These are phyloP conservation scores for Papilio elwesi DNA, from an alignment of 2,888 invertebrate genomes.

Conservation along the genomic window DNA sequence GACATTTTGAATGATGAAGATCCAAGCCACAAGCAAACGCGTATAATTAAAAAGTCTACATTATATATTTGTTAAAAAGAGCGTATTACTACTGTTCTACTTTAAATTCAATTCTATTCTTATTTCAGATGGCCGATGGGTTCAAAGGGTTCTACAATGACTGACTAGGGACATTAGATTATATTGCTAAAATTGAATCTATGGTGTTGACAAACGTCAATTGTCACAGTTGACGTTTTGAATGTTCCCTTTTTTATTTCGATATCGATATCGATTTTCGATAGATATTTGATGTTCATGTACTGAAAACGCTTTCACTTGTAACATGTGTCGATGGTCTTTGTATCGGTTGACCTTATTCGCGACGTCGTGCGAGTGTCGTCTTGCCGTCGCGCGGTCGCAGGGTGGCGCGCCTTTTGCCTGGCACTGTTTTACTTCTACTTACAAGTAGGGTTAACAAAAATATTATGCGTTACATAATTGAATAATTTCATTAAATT, in stretches of 20 bases:
- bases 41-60: no score
- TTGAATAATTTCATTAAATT: no score
- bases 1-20: background rate
- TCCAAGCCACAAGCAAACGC: no score
- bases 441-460: slow-evolving; percentile 62
- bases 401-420: slow-evolving; percentile 68
- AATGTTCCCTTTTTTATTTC: no score
- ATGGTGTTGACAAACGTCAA: no score
- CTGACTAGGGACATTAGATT: no score
- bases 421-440: slow-evolving; percentile 74
- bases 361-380: slow-evolving; percentile 83
- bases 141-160: no score
- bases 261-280: no score
- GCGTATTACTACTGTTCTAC: no score
- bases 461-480: slow-evolving; percentile 24
- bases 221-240: no score
- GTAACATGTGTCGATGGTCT: slow-evolving; percentile 43
- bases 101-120: slow-evolving; percentile 6
- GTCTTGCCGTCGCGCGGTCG: slow-evolving; percentile 59
- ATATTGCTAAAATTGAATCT: no score
- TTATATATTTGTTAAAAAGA: no score
- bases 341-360: slow-evolving; percentile 76
- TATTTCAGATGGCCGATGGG: background rate
- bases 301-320: slow-evolving; percentile 37
- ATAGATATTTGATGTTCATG: background rate